These are phyloP conservation scores for Diorhabda sublineata DNA, from an alignment of 1,140 invertebrate species.

Conservation along the genomic window DNA sequence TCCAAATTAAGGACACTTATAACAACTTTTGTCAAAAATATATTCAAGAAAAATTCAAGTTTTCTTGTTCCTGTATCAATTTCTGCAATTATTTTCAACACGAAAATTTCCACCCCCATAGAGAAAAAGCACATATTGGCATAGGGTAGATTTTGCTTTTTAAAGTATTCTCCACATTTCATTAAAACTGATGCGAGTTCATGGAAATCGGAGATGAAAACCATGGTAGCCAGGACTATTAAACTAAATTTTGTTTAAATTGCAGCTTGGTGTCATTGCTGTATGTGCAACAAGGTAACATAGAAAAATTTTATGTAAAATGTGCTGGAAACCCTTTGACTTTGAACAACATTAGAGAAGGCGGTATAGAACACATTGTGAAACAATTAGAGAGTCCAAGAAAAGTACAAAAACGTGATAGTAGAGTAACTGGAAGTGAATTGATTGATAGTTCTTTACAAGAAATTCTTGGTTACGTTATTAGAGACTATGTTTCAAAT, in stretches of 20 bases:
- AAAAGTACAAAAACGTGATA: constrained; percentile 40
- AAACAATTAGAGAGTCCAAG: constrained; percentile 36
- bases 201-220: too few relatives aligned
- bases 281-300: constrained; percentile 40
- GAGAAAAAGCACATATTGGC: constrained; percentile 6
- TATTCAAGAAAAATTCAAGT: background rate
- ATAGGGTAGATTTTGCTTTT: too few relatives aligned
- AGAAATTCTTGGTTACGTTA: constrained; percentile 59
- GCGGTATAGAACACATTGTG: constrained; percentile 38
- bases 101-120: constrained; percentile 11
- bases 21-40: background rate
- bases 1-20: background rate
- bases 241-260: constrained; percentile 15
- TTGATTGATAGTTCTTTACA: constrained; percentile 47
- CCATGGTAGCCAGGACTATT: background rate
- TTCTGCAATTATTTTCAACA: background rate
- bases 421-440: constrained; percentile 45
- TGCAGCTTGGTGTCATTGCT: constrained; percentile 40
- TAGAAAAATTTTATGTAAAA: constrained; percentile 41
- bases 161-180: background rate
- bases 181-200: background rate
- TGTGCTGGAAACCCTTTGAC: constrained; percentile 42
- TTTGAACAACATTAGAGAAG: constrained; percentile 33
- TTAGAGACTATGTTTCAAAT: constrained; percentile 71
- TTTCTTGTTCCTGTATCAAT: background rate